Evolutionary conservation across 2,797 vertebrate genomes (phyloP), one percentile per base, ranked within the genome.

Genomic region (Enteromius afrohamiltoni): DNA sequence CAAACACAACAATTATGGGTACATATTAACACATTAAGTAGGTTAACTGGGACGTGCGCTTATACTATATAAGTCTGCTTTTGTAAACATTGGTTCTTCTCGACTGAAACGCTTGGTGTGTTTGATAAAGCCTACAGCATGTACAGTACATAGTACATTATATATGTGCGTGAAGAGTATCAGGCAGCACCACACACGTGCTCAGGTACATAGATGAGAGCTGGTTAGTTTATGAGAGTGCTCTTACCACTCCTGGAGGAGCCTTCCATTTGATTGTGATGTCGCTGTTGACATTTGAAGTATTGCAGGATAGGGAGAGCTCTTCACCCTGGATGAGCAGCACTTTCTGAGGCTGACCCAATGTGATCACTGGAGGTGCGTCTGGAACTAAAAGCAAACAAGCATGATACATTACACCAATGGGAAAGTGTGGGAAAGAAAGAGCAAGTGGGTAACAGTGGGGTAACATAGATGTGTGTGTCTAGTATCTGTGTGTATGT

Each of bases 261-360:
- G 90, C 87, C 85, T 91, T 89, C 98, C 97, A 99, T 26, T 90
- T 90, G 14, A 97, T 69, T 26, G 86, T 55, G 76, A 99, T 96
- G 0, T 96, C 94, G 80, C 95, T 95, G 42, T 98, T 97, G 88
- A 98, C 95, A 26, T 99, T 98, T 0, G 92, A 95, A 87, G 97
- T 96, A 87, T 91, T 92, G 88, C 98, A 99, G 0, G 77, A 94
- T 84, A 98, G 94, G 11, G 93, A 90, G 86, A 99, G 96, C 34
- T 89, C 93, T 89, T 99, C 95, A 19, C 95, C 93, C 84, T 92
- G 91, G 79, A 93, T 96, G 23, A 98, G 96, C 89, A 99, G 88
- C 62, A 95, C 92, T 78, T 93, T 92, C 16, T 93, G 94, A 26
- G 90, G 90, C 79, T 95, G 94, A 75, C 94, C 94, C 89, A 99